These are phyloP conservation scores for Grus americana DNA, from an alignment of 2,113 vertebrate genomes.

Conservation along the genomic window DNA sequence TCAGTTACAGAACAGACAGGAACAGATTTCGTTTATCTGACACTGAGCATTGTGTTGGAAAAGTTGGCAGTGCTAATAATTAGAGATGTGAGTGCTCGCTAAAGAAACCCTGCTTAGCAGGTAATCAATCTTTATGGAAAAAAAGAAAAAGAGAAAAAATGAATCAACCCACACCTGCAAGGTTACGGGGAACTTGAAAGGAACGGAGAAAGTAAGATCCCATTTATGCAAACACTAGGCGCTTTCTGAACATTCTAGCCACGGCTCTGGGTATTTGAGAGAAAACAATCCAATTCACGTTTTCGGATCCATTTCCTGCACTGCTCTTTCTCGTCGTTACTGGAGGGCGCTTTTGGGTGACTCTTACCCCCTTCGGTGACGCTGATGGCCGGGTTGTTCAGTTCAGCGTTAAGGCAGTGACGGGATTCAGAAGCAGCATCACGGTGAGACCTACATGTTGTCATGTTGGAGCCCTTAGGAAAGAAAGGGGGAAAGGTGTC, in stretches of 20 bases:
- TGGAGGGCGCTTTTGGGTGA: not conserved
- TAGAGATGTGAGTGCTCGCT: conserved; percentile 37
- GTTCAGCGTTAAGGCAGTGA: accelerated
- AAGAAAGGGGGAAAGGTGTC: too few species aligned
- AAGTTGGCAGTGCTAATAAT: conserved; percentile 67
- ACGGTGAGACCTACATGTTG: accelerated
- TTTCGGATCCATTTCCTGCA: not conserved
- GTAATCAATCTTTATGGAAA: conserved; percentile 19
- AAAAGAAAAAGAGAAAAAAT: not conserved
- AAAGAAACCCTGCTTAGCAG: conserved; percentile 45
- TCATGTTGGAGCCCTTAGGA: accelerated
- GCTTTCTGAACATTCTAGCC: not conserved
- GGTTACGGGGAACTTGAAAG: not conserved
- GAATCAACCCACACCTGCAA: conserved; percentile 27
- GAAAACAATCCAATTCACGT: not conserved
- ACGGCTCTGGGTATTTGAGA: not conserved
- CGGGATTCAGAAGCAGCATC: not conserved
- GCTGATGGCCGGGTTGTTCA: accelerated
- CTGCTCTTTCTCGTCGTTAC: accelerated
- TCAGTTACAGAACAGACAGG: conserved; percentile 78
- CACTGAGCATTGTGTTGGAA: conserved; percentile 70
- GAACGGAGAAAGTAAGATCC: not conserved
- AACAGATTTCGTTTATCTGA: conserved; percentile 76
- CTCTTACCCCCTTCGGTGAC: accelerated
- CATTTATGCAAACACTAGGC: not conserved